Evolutionary conservation across 2,113 vertebrate genomes (phyloP).

Genomic region (Salvelinus sp.): DNA sequence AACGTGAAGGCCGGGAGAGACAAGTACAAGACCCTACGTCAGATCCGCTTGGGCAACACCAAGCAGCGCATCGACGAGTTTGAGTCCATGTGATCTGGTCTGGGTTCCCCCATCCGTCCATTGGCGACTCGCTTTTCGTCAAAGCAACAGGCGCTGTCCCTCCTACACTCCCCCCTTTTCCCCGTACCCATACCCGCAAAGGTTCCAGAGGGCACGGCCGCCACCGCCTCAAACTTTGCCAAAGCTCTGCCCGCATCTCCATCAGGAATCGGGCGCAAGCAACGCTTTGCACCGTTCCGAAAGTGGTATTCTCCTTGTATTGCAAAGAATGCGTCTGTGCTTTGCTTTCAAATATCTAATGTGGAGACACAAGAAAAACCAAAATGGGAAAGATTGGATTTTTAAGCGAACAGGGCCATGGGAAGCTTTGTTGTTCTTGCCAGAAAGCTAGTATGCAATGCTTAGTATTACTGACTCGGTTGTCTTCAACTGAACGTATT

Average conservation of each 20-base stretch:
- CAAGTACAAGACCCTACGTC: slow-evolving; percentile 97
- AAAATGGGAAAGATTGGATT: slow-evolving; percentile 35
- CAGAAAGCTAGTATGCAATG: slow-evolving; percentile 40
- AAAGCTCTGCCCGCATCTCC: slow-evolving; percentile 77
- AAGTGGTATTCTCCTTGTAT: background rate
- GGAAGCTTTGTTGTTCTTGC: slow-evolving; percentile 39
- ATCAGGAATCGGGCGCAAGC: slow-evolving; percentile 34
- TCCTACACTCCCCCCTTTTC: background rate
- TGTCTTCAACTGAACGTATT: slow-evolving; percentile 28
- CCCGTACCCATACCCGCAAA: slow-evolving; percentile 45
- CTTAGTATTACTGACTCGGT: slow-evolving; percentile 34
- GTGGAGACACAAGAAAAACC: slow-evolving; percentile 20
- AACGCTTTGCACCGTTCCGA: slow-evolving; percentile 31
- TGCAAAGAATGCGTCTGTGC: slow-evolving; percentile 15
- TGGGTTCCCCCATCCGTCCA: background rate
- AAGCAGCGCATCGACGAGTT: slow-evolving; percentile 99
- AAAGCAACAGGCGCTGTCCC: slow-evolving; percentile 34
- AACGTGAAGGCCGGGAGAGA: slow-evolving; percentile 96
- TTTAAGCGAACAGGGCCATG: slow-evolving; percentile 55
- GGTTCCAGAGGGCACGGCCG: slow-evolving; percentile 76
- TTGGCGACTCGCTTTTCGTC: slow-evolving; percentile 33
- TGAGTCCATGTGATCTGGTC: slow-evolving; percentile 89
- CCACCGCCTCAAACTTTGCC: slow-evolving; percentile 82
- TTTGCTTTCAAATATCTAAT: slow-evolving; percentile 24
- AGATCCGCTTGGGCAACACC: slow-evolving; percentile 95